Base-by-base conservation (phyloP, 1,140 invertebrate genomes). In the Dryas iulia region DNA sequence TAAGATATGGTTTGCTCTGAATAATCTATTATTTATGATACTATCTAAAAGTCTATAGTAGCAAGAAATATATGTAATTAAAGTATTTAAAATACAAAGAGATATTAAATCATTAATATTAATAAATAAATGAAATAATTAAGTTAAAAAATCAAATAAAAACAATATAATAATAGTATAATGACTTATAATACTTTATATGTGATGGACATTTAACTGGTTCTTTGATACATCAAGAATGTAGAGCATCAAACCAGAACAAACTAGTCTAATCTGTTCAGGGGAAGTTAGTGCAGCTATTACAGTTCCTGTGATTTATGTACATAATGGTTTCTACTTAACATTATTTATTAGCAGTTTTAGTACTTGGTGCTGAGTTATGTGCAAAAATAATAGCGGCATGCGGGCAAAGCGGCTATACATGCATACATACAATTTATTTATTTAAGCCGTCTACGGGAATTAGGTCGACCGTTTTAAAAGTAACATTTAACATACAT, bases 381-480 rank as follows among this genome's bases (percentile, higher is more conserved):
- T 53, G 65, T 60, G 39, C 39, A 26, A 47, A 52, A 61, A 39
- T 52, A 52, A 61, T 61, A 61, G 59, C 59, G 26, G 56, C 77
- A 82, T 83, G 83, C 82, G 78, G 74, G 61, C 30, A 53, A 76
- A 77, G 74, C 74, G 69, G 28, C 69, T 72, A 73, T 59, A 69
- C 76, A 79, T 78, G 73, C 73, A 73, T 71, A 73, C 68, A 73
- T 71, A 74, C 57, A 70, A 62, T 58, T 76, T 66, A 65, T 57
- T 66, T 68, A 30, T 47, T 62, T 18, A 74, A 78, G 75, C 72
- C 59, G 72, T 70, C 71, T 75, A 77, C 68, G 57, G 66, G 69
- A 86, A 83, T 77, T 80, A 61, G 83, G 83, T 83, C 86, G 81
- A 80, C 72, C 69, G 70, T 68, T 69, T 76, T 69, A 71, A 71